Conservation (phyloP, 2,113 vertebrate species). For the Heptranchias perlo region DNA sequence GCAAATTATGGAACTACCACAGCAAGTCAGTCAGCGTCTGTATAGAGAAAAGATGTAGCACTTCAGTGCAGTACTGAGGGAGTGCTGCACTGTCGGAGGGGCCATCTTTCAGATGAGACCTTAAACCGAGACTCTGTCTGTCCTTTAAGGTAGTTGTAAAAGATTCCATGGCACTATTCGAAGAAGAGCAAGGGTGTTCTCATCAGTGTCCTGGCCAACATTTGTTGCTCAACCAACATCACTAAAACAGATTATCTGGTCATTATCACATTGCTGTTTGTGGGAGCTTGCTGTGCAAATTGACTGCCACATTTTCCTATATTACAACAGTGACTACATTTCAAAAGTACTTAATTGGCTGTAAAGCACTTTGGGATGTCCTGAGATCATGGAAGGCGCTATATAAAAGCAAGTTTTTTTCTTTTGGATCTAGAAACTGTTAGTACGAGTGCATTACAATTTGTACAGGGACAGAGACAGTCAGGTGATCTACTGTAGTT, state of each 20-base stretch:
- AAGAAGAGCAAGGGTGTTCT: neutral
- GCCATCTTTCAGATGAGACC: neutral
- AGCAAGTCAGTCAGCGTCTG: neutral
- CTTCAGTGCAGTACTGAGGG: neutral
- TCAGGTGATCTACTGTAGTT: neutral
- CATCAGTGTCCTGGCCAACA: neutral
- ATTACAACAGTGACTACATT: neutral
- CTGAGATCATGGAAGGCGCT: neutral
- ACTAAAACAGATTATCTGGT: neutral
- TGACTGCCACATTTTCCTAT: neutral
- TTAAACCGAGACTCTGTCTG: neutral
- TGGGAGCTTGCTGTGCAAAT: neutral
- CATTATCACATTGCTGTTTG: neutral
- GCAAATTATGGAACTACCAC: neutral
- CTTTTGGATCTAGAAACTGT: neutral
- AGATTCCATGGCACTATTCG: neutral
- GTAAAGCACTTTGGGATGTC: neutral
- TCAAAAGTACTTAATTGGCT: neutral
- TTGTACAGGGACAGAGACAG: neutral
- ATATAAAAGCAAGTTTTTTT: neutral
- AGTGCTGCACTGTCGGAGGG: neutral
- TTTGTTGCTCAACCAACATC: neutral
- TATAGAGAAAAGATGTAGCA: neutral
- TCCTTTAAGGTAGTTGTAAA: neutral
- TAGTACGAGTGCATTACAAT: too few species aligned